Evolutionary conservation across 92 coral and sea anemone genomes (phyloP).

Genomic region (Ricordea florida): DNA sequence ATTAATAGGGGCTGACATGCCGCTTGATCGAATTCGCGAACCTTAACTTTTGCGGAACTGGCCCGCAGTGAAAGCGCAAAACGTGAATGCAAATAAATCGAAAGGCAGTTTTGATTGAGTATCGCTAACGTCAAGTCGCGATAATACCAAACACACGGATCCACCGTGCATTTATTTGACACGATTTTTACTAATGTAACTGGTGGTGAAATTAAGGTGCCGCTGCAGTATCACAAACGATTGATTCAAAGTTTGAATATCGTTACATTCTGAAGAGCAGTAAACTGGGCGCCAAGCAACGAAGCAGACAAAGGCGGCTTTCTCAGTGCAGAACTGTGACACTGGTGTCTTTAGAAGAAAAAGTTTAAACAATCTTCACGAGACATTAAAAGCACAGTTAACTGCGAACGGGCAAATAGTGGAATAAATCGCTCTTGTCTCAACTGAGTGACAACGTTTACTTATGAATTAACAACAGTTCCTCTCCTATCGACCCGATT

Average conservation of each 20-base stretch:
- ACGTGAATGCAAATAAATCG: too few species aligned
- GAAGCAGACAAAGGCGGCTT: neutral
- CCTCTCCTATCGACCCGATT: too few species aligned
- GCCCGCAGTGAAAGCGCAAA: too few species aligned
- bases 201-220: constrained; percentile 31
- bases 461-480: neutral
- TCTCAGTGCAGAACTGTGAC: neutral
- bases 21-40: too few species aligned
- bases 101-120: too few species aligned
- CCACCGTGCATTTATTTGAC: too few species aligned
- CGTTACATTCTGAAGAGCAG: constrained; percentile 31
- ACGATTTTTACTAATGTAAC: constrained; percentile 40
- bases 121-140: too few species aligned
- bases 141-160: too few species aligned
- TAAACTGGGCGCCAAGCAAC: constrained; percentile 50
- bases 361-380: neutral
- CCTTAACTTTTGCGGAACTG: too few species aligned
- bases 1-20: too few species aligned
- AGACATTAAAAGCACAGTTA: neutral
- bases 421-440: neutral
- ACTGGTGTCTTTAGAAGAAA: too few species aligned
- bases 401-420: neutral
- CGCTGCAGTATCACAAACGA: constrained; percentile 32
- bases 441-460: neutral
- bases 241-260: constrained; percentile 38